These are phyloP conservation scores for Leiothrix lutea DNA, from an alignment of 2,113 vertebrate species.

Conservation along the genomic window DNA sequence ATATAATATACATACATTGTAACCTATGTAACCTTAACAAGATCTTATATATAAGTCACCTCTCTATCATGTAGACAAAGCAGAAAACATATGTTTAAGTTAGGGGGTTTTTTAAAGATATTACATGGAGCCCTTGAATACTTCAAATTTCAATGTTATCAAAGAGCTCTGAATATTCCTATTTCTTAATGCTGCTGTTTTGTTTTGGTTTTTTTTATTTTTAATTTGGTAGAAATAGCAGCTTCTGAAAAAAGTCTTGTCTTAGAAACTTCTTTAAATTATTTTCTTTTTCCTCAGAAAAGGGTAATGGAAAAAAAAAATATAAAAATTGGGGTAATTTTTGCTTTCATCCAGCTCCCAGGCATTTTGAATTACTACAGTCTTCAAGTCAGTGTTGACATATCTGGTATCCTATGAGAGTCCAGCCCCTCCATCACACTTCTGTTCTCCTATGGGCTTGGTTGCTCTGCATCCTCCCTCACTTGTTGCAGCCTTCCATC, in stretches of 20 bases:
- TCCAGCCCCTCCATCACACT: background rate
- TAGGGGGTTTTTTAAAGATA: accelerated
- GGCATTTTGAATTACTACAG: background rate
- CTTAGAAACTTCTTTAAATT: background rate
- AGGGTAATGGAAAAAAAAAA: background rate
- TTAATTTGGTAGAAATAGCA: background rate
- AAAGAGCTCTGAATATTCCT: background rate
- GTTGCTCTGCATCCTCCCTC: background rate
- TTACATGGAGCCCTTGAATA: background rate
- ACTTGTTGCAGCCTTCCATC: background rate
- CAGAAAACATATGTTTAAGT: background rate
- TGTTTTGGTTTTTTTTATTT: background rate
- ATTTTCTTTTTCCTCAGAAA: background rate
- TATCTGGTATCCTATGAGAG: background rate
- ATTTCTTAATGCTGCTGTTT: background rate
- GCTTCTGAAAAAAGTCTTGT: background rate
- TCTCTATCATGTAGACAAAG: background rate
- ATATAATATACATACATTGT: background rate
- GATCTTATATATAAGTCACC: background rate
- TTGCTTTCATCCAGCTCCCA: background rate
- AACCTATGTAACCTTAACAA: background rate
- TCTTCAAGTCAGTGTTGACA: background rate
- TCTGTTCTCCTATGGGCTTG: background rate
- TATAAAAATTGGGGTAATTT: background rate
- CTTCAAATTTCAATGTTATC: background rate